Percentiles rank a stretch among this genome's conserved stretches.
Evolutionary conservation across 2,888 invertebrate genomes (phyloP).

Genomic region (Nephrotoma flavescens): DNA sequence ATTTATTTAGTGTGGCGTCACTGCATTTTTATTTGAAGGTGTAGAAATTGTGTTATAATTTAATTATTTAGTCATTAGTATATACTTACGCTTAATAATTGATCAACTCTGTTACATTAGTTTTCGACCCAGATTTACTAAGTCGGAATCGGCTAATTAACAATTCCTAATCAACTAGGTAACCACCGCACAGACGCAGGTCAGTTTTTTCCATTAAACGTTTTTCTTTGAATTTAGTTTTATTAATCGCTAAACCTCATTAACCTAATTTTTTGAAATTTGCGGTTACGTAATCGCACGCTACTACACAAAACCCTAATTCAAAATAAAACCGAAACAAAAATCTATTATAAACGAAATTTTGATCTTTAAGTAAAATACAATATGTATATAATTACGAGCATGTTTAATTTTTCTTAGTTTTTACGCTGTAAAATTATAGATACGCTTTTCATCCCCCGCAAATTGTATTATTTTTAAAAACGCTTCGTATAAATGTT

Average conservation of each 20-base stretch:
- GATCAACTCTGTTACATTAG: no score
- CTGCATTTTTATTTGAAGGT: no score
- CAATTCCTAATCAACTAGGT: no score
- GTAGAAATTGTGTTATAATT: no score
- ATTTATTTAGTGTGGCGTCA: no score
- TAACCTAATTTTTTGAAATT: background rate
- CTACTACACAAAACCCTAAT: background rate
- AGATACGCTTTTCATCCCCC: background rate
- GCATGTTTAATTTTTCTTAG: background rate
- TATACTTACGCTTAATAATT: no score
- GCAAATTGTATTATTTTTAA: background rate
- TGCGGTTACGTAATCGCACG: background rate
- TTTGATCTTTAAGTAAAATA: background rate
- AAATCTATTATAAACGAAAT: background rate
- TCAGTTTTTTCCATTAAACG: background rate
- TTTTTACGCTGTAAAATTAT: background rate
- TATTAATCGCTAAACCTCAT: background rate
- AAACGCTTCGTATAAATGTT: background rate
- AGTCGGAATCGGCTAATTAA: no score
- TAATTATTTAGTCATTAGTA: no score
- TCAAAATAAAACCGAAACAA: background rate
- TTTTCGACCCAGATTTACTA: no score
- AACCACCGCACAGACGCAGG: background rate
- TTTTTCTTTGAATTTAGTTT: background rate
- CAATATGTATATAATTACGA: background rate